These are phyloP conservation scores for Junco hyemalis DNA, from an alignment of 2,113 vertebrate species.

Conservation along the genomic window DNA sequence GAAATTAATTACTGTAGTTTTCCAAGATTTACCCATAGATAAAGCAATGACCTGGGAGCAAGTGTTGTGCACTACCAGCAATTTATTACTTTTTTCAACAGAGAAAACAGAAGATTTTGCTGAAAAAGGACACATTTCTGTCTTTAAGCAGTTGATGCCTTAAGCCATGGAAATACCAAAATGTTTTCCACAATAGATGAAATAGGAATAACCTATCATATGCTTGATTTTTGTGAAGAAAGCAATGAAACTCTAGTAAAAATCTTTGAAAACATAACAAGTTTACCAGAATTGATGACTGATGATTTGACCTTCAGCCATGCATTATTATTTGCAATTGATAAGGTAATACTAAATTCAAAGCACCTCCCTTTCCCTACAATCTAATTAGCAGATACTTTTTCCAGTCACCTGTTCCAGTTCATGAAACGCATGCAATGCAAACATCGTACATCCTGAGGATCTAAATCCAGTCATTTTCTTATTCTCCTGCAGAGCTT, in stretches of 20 bases:
- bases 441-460: background rate
- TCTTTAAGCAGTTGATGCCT: background rate
- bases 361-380: background rate
- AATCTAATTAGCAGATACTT: background rate
- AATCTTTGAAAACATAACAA: background rate
- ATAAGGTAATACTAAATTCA: background rate
- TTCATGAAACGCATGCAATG: background rate
- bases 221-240: background rate
- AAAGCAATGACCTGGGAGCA: background rate
- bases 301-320: background rate
- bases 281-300: background rate
- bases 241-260: background rate
- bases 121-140: slow-evolving; percentile 22
- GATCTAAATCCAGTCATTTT: background rate
- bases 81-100: background rate
- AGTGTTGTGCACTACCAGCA: background rate
- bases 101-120: slow-evolving; percentile 21
- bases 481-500: background rate
- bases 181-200: background rate
- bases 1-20: slow-evolving; percentile 27
- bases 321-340: background rate
- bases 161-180: background rate
- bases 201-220: background rate
- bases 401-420: background rate
- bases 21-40: background rate